A percentile compares a stretch with the other conserved stretches of the same genome.
These are phyloP conservation scores for Tokudaia muenninki DNA, from an alignment of 2,797 vertebrate species.

Conservation along the genomic window DNA sequence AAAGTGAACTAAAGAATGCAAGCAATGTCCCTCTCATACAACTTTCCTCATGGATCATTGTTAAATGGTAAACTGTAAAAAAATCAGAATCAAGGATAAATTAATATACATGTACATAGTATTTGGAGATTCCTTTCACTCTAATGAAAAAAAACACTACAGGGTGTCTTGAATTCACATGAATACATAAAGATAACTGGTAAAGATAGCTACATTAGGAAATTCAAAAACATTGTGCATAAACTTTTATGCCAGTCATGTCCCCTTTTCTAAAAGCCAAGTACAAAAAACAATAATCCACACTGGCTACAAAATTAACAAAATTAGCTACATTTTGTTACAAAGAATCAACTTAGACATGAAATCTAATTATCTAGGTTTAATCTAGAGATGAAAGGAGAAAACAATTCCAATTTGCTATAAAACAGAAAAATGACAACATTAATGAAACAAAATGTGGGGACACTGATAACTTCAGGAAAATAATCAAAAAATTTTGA, in stretches of 20 bases:
- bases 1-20: not conserved
- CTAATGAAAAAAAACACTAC: not conserved
- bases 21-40: not conserved
- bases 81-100: not conserved
- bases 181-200: not conserved
- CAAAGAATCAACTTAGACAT: not conserved
- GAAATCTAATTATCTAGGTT: not conserved
- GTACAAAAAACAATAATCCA: not conserved
- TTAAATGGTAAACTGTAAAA: not conserved
- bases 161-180: not conserved
- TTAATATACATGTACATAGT: not conserved
- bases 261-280: not conserved
- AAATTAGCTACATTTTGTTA: not conserved
- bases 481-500: not conserved
- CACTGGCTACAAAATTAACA: not conserved
- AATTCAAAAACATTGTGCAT: not conserved
- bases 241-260: not conserved
- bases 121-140: not conserved
- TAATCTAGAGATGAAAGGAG: not conserved
- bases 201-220: not conserved
- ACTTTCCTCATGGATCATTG: not conserved
- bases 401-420: not conserved
- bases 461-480: not conserved
- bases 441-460: not conserved
- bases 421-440: not conserved